phyloP scores from a whole-genome alignment of 2,797 vertebrate genomes.

The Hemibagrus guttatus region DNA sequence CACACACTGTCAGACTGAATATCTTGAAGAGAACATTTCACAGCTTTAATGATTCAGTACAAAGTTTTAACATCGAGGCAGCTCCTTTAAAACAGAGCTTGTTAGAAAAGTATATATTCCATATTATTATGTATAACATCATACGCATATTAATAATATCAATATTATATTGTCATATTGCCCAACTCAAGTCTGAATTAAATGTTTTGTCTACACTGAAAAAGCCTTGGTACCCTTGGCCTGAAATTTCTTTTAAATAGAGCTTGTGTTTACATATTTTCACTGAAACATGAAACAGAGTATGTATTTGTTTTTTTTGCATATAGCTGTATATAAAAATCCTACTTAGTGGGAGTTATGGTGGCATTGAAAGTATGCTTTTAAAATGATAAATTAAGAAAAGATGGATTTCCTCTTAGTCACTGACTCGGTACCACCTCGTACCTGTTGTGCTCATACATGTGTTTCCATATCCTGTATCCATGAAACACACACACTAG shows the following conservation, averaged over 20 bases:
- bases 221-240: background rate
- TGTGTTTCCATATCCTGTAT: background rate
- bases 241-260: no score
- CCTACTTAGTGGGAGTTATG: background rate
- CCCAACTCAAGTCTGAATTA: background rate
- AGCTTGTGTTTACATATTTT: no score
- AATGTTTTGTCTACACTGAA: background rate
- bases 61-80: background rate
- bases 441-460: background rate
- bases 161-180: background rate
- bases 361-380: no score
- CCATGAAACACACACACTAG: no score
- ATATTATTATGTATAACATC: no score
- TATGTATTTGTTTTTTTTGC: no score
- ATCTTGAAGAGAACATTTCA: background rate
- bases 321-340: no score
- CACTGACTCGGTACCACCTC: background rate
- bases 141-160: background rate
- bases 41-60: background rate
- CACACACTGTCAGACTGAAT: background rate
- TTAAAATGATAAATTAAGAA: background rate
- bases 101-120: background rate
- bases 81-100: background rate
- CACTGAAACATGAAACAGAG: background rate
- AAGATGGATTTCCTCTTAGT: conserved; percentile 9